These are phyloP conservation scores for Apodemia zela DNA, from an alignment of 2,888 invertebrate genomes.

Conservation along the genomic window DNA sequence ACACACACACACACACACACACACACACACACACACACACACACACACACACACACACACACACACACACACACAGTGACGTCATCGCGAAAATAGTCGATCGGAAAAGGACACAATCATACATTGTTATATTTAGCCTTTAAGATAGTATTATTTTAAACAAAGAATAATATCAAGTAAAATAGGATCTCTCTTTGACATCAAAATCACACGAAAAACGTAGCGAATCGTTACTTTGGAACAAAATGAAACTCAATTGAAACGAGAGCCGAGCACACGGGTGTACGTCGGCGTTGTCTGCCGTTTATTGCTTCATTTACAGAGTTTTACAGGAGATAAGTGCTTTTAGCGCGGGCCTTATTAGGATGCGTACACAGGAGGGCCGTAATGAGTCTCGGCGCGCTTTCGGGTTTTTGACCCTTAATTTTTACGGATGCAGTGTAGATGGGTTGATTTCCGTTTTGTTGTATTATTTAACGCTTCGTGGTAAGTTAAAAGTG, in stretches of 20 bases:
- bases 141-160: no score
- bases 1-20: no score
- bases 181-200: neutral
- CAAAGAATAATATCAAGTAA: neutral
- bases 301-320: slow-evolving; percentile 67
- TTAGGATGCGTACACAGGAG: slow-evolving; percentile 25
- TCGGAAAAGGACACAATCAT: no score
- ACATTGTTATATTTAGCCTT: no score
- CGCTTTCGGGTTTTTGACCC: neutral
- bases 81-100: no score
- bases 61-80: no score
- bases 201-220: neutral
- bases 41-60: no score
- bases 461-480: neutral
- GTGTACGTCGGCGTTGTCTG: slow-evolving; percentile 36
- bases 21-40: no score
- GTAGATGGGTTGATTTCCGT: neutral
- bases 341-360: slow-evolving; percentile 35
- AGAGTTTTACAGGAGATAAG: slow-evolving; percentile 61
- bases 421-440: neutral
- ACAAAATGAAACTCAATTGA: neutral
- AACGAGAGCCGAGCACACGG: slow-evolving; percentile 18
- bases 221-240: neutral
- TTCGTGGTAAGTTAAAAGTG: neutral
- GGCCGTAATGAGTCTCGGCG: neutral